A percentile compares a stretch with the other conserved stretches of the same genome.
phyloP scores from a whole-genome alignment of 2,797 vertebrate species.

The Linurgus olivaceus region DNA sequence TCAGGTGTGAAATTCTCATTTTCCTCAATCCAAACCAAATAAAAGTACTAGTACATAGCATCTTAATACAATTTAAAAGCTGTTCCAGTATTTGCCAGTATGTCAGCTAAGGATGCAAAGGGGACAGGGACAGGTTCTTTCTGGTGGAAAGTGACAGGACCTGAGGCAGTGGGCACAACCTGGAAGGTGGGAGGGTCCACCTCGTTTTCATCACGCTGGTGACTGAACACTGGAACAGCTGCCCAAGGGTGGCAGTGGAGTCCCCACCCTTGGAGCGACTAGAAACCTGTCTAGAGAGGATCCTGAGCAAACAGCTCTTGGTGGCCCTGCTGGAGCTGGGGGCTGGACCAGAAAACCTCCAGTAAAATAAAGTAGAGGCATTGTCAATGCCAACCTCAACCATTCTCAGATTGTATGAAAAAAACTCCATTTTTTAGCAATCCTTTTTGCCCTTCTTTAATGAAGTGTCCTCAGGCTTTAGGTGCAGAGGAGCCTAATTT shows the following conservation, averaged over 20 bases:
- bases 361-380: not conserved
- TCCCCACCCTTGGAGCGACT: not conserved
- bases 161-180: not conserved
- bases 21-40: not conserved
- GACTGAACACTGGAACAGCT: not conserved
- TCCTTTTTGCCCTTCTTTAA: not conserved
- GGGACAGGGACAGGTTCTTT: not conserved
- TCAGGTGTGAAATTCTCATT: not conserved
- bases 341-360: not conserved
- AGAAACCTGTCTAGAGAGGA: not conserved
- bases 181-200: not conserved
- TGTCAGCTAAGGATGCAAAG: not conserved
- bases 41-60: not conserved
- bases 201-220: fast-evolving
- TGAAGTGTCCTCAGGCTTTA: not conserved
- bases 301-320: not conserved
- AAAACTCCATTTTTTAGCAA: not conserved
- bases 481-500: not conserved
- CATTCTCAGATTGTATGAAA: not conserved
- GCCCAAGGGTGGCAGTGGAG: not conserved
- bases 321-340: not conserved
- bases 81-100: not conserved
- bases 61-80: not conserved
- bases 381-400: not conserved
- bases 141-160: not conserved